Percentiles rank a stretch among this genome's conserved stretches.
phyloP scores from a whole-genome alignment of 2,113 vertebrate genomes.

The Alethe castanea region DNA sequence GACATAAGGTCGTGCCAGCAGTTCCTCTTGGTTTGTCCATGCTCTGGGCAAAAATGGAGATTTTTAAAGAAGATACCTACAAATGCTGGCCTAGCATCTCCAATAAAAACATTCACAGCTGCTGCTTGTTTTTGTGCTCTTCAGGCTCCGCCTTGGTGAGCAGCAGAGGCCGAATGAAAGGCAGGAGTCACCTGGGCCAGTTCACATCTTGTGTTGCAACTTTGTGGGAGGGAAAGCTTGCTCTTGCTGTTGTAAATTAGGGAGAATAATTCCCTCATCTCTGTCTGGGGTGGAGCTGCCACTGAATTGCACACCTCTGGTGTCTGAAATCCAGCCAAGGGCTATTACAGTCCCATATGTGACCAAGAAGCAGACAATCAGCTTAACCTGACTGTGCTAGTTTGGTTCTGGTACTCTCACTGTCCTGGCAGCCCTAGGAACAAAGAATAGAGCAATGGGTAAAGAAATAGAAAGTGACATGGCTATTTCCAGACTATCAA shows the following conservation, averaged over 20 bases:
- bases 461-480: background rate
- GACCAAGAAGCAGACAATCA: background rate
- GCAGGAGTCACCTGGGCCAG: background rate
- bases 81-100: background rate
- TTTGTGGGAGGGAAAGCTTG: background rate
- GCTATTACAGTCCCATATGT: background rate
- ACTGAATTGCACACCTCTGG: background rate
- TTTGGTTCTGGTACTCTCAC: background rate
- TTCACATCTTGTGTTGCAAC: background rate
- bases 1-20: background rate
- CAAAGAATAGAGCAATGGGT: background rate
- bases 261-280: constrained; percentile 9
- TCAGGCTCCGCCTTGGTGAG: background rate
- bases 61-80: background rate
- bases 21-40: background rate
- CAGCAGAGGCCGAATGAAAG: background rate
- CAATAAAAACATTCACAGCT: background rate
- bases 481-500: background rate
- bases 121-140: background rate
- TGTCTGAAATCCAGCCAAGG: background rate
- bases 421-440: background rate
- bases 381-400: background rate
- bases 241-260: background rate
- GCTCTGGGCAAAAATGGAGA: background rate
- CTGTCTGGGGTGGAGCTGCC: constrained; percentile 18